phyloP scores from a whole-genome alignment of 2,113 vertebrate species.

The Dipodomys merriami region DNA sequence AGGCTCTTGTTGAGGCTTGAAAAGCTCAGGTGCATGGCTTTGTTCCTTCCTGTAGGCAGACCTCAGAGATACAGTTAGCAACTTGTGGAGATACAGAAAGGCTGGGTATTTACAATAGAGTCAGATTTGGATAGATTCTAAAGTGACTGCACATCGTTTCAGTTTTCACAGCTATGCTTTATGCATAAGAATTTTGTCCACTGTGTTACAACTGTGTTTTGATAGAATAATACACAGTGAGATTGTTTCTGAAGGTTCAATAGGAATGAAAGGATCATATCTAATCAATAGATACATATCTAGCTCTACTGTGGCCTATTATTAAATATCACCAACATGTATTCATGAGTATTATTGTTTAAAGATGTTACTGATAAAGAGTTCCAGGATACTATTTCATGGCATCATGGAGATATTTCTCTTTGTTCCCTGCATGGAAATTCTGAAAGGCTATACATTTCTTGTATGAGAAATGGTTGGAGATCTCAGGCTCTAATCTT shows the following conservation, averaged over 20 bases:
- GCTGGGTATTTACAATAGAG: not conserved
- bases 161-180: not conserved
- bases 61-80: not conserved
- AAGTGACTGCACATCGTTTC: not conserved
- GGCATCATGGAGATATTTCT: not conserved
- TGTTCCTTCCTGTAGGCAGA: not conserved
- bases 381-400: not conserved
- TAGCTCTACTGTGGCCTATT: fast-evolving
- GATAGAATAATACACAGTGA: not conserved
- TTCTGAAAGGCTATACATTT: not conserved
- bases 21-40: not conserved
- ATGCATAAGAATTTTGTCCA: not conserved
- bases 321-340: constrained; percentile 29
- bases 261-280: constrained; percentile 15
- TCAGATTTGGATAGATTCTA: not conserved
- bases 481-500: not conserved
- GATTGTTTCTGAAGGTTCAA: not conserved
- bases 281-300: constrained; percentile 46
- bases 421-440: not conserved
- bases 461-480: not conserved
- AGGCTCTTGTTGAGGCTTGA: not conserved
- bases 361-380: not conserved
- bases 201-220: not conserved
- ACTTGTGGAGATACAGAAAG: not conserved
- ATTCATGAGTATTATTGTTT: not conserved